Percentiles rank a stretch among this genome's conserved stretches.
Evolutionary conservation across 2,113 vertebrate genomes (phyloP).

Genomic region (Henicopernis longicauda): DNA sequence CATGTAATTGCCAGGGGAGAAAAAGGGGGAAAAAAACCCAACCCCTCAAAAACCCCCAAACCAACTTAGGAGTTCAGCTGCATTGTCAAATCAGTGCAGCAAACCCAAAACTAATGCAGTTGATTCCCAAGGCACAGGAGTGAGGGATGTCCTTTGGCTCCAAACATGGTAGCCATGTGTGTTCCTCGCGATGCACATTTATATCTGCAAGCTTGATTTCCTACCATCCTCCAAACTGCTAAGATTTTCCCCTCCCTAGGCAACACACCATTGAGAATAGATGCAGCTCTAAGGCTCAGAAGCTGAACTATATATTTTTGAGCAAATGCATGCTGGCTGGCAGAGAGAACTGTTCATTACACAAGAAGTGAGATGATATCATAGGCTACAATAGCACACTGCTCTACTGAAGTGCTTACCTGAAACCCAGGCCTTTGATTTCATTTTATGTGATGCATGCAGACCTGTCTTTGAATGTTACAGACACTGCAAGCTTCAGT

Average conservation of each 20-base stretch:
- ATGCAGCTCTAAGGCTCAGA: background rate
- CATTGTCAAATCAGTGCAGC: background rate
- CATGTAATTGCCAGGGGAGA: background rate
- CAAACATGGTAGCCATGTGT: accelerated
- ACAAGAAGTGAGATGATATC: background rate
- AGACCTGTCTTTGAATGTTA: background rate
- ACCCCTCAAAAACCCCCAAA: background rate
- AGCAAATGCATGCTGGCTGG: background rate
- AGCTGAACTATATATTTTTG: background rate
- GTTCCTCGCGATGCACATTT: background rate
- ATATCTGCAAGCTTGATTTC: background rate
- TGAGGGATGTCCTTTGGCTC: background rate
- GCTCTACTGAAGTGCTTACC: background rate
- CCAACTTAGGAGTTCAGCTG: background rate
- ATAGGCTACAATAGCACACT: background rate
- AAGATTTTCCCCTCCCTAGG: background rate
- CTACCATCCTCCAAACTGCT: background rate
- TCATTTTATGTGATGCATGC: accelerated
- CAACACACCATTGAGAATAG: background rate
- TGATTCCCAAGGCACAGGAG: background rate
- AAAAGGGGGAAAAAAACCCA: background rate
- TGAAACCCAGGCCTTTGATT: background rate
- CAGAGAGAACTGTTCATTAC: background rate
- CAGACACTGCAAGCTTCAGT: background rate
- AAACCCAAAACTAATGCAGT: background rate